Evolutionary conservation across 2,797 vertebrate genomes (phyloP).

Genomic region (Neomorphus geoffroyi): DNA sequence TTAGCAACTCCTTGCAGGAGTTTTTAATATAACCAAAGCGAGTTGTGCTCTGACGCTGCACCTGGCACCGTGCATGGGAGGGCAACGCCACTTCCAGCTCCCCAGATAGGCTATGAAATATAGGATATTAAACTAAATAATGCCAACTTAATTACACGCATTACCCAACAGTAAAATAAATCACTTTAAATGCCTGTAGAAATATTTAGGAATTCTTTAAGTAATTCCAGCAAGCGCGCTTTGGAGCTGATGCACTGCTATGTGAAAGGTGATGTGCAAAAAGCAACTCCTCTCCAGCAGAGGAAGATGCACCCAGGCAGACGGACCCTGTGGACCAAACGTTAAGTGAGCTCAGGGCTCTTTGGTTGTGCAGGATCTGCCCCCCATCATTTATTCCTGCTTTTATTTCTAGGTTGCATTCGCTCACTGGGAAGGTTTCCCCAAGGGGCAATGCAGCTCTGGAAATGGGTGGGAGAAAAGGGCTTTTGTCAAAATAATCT

Average conservation of each 20-base stretch:
- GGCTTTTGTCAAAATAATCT: constrained; percentile 34
- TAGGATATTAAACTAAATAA: constrained; percentile 48
- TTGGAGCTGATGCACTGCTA: not conserved
- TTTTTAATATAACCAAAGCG: not conserved
- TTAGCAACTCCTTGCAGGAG: not conserved
- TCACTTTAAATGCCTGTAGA: not conserved
- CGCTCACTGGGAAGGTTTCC: not conserved
- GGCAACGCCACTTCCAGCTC: not conserved
- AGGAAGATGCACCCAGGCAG: not conserved
- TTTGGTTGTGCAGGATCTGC: not conserved
- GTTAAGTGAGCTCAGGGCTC: not conserved
- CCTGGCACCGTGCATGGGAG: not conserved
- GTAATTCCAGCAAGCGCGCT: not conserved
- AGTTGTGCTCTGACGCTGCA: not conserved
- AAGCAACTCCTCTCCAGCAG: not conserved
- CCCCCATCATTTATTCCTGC: not conserved
- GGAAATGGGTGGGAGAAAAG: not conserved
- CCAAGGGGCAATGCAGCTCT: not conserved
- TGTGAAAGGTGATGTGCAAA: not conserved
- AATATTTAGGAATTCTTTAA: not conserved
- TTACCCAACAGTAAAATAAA: constrained; percentile 14
- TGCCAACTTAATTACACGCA: not conserved
- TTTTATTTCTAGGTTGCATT: not conserved
- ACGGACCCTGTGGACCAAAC: accelerated
- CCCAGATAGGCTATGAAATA: not conserved